These are phyloP conservation scores for Odontamblyopus rebecca DNA, from an alignment of 2,797 vertebrate species.

Conservation along the genomic window DNA sequence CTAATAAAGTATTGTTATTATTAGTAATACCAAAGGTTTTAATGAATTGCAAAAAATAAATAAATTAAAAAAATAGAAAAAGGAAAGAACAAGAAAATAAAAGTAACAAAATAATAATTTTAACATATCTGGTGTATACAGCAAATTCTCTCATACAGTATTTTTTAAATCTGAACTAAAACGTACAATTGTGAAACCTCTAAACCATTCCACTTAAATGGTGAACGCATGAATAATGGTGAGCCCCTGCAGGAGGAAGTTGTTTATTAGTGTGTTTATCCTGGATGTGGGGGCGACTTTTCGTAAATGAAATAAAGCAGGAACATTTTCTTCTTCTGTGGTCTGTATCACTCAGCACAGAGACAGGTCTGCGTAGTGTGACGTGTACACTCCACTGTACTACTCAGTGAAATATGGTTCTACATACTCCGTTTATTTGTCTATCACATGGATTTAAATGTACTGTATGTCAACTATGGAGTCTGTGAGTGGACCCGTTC, in stretches of 20 bases:
- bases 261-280: conserved; percentile 10
- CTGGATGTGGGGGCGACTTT: conserved; percentile 31
- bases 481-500: conserved; percentile 17
- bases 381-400: background rate
- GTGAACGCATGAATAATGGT: conserved; percentile 10
- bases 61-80: too few species aligned
- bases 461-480: conserved; percentile 6
- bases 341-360: conserved; percentile 54
- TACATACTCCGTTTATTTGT: conserved; percentile 20
- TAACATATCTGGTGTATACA: background rate
- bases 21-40: too few species aligned
- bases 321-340: conserved; percentile 55
- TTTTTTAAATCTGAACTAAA: background rate
- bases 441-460: background rate
- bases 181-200: background rate
- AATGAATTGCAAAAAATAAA: too few species aligned
- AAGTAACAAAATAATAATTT: too few species aligned
- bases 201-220: background rate
- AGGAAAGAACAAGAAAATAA: too few species aligned
- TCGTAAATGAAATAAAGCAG: conserved; percentile 47
- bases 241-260: background rate
- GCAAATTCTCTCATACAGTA: background rate
- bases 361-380: conserved; percentile 4
- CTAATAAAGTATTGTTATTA: too few species aligned
- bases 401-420: conserved; percentile 14